Evolutionary conservation across 2,888 invertebrate species (phyloP), one percentile per base, ranked within the genome.

Genomic region (Philereme vetulata): DNA sequence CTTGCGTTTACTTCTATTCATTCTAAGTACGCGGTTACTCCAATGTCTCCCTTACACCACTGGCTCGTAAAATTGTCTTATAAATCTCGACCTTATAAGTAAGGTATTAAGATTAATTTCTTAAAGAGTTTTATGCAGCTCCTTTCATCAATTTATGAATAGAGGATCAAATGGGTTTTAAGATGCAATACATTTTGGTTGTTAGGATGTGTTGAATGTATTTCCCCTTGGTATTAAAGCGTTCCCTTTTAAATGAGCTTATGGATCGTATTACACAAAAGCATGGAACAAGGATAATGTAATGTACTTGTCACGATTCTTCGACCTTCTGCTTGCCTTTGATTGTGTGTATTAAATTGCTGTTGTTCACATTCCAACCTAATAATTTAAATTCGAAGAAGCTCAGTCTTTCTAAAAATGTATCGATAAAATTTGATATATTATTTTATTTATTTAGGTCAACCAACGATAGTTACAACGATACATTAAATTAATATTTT

Each of bases 71-170:
- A 46, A 46, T 34, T 9, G n/a, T 46, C 34, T 5, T 46, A n/a
- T 33, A 48, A 48, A 48, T 35, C 48, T 10, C 11, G 10, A 48
- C 36, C 48, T 8, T 33, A 33, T 8, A 6, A 46, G 34, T 46
- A n/a, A 3, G 33, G 34, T 2, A 34, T 46, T 34, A 46, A 46
- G 32, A 46, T 35, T 10, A 48, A 48, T 11, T 7, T 33, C 34
- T 7, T 11, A 6, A 4, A 34, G 34, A 34, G 34, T 9, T 48
- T 10, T 11, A 48, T 35, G 48, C 9, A 36, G 11, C 7, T 35
- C 10, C 48, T 48, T 48, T 48, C 36, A 48, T 48, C 36, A 7
- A 48, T 48, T 34, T n/a, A 46, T 48, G 35, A 35, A 48, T 48
- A 36, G 36, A 36, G 48, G 36, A 7, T 33, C 4, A 9, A 33